phyloP scores from a whole-genome alignment of 2,113 vertebrate genomes.

The Ascaphus truei region DNA sequence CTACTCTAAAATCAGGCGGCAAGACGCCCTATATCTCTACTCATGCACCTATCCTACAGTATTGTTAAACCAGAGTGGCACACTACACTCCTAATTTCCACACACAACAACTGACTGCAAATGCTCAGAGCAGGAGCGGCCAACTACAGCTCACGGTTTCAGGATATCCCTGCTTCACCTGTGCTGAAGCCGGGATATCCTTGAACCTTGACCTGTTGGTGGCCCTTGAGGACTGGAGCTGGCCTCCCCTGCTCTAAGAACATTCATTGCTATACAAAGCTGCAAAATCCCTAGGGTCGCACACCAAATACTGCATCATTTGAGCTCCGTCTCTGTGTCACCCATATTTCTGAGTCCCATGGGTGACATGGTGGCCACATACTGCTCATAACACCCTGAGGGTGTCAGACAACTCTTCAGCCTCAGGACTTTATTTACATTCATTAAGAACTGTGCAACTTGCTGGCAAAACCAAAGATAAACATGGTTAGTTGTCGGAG shows the following conservation, averaged over 20 bases:
- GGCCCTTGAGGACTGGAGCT: too few species aligned
- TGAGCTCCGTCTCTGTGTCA: too few species aligned
- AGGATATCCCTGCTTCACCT: too few species aligned
- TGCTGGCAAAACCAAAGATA: not conserved
- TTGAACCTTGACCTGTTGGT: too few species aligned
- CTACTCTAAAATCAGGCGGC: not conserved
- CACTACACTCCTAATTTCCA: not conserved
- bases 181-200: too few species aligned
- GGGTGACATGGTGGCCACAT: not conserved
- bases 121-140: too few species aligned
- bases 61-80: not conserved
- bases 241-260: too few species aligned
- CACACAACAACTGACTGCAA: too few species aligned
- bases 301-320: too few species aligned
- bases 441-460: not conserved
- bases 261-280: too few species aligned
- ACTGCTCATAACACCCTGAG: not conserved
- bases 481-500: not conserved
- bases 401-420: not conserved
- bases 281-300: too few species aligned
- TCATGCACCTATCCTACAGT: not conserved
- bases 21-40: not conserved
- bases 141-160: too few species aligned
- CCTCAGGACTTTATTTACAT: constrained; percentile 1
- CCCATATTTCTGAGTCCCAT: not conserved